Conservation (phyloP, 2,888 invertebrate genomes). For the Diarsia brunnea region DNA sequence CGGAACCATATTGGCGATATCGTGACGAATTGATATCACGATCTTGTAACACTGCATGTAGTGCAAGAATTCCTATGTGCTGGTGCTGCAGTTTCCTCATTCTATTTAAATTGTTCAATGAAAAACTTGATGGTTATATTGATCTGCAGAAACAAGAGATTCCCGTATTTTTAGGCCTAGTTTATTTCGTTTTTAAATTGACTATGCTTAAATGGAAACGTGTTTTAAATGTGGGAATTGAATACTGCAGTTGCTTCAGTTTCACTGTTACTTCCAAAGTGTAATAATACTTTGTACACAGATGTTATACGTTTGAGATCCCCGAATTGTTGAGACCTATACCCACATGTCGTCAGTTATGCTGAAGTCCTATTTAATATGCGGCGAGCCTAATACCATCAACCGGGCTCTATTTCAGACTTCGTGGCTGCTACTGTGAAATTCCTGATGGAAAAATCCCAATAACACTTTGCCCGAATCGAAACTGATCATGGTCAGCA, state of each 20-base stretch:
- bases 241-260: background rate
- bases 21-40: slow-evolving; percentile 60
- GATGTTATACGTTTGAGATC: no score
- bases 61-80: slow-evolving; percentile 37
- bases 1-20: slow-evolving; percentile 54
- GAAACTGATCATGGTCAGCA: no score
- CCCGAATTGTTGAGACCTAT: no score
- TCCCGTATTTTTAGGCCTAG: background rate
- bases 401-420: no score
- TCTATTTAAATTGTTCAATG: slow-evolving; percentile 24
- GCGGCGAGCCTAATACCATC: no score
- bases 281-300: background rate
- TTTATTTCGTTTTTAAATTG: background rate
- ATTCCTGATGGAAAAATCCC: no score
- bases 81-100: slow-evolving; percentile 45
- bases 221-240: background rate
- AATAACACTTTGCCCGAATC: no score
- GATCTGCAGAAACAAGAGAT: background rate
- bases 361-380: no score
- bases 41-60: slow-evolving; percentile 40
- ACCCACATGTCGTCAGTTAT: no score
- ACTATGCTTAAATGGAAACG: background rate
- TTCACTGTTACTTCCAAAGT: background rate
- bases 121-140: slow-evolving; percentile 1
- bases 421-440: no score